A percentile compares a stretch with the other conserved stretches of the same genome.
These are phyloP conservation scores for Ephialtes manifestator DNA, from an alignment of 2,888 invertebrate genomes.

Conservation along the genomic window DNA sequence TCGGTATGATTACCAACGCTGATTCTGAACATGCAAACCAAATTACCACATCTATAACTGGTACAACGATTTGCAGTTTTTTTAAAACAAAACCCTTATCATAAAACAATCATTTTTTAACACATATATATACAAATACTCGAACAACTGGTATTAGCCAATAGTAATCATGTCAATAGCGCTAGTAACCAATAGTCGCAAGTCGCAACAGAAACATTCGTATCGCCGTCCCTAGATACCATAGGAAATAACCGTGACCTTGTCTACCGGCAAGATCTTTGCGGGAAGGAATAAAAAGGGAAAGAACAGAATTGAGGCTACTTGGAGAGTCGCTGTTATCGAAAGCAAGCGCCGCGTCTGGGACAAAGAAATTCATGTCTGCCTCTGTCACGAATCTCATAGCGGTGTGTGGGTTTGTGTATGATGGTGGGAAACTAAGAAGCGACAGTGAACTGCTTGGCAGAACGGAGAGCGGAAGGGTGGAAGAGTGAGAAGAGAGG, in stretches of 20 bases:
- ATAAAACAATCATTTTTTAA: not conserved
- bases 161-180: not conserved
- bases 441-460: constrained; percentile 43
- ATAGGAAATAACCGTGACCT: constrained; percentile 45
- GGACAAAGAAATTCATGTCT: constrained; percentile 51
- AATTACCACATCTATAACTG: not conserved
- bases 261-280: constrained; percentile 33
- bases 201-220: constrained; percentile 36
- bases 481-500: constrained; percentile 31
- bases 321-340: constrained; percentile 15
- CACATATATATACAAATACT: not conserved
- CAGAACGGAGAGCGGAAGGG: constrained; percentile 19
- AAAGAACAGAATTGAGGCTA: constrained; percentile 29
- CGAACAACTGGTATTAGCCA: not conserved
- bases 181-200: not conserved
- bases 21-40: not conserved
- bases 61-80: not conserved
- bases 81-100: not conserved
- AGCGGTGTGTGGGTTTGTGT: constrained; percentile 3
- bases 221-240: not conserved
- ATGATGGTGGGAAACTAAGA: constrained; percentile 53
- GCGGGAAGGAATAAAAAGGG: not conserved
- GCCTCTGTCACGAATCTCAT: constrained; percentile 11
- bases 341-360: constrained; percentile 44
- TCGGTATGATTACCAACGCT: not conserved